Base-by-base conservation (phyloP, 2,888 invertebrate species). In the Macrosoma leucophasiata region DNA sequence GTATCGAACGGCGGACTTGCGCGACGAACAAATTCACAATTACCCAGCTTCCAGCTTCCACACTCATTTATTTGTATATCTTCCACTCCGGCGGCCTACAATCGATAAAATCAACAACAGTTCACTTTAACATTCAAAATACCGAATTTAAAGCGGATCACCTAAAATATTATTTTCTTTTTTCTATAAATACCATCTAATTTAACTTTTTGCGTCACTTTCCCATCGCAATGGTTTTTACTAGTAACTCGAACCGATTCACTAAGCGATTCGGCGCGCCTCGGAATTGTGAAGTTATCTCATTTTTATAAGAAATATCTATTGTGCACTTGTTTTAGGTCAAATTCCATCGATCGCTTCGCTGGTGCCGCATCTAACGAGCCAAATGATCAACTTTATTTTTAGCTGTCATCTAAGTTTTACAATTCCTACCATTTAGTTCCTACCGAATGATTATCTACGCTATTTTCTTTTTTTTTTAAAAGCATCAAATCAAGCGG, bases 181-280 rank as follows among this genome's bases (percentile, higher is more conserved):
- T 46, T 43, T 42, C 30, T 45, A 43, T 50, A 47, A 45, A 48
- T 41, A 46, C 46, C 49, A 51, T 50, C 52, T 50, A 50, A 52
- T 52, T 35, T 38, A 29, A 46, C 39, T 47, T 65, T 66, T 65
- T 62, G 48, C 42, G 34, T 43, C 46, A 52, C 52, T 72, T 76
- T 75, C 71, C 64, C 70, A 69, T 62, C 62, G 61, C 52, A 51
- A 45, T 59, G 50, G 50, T 55, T 53, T 56, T 47, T 46, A 58
- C 50, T 47, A 64, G 55, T 57, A 58, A 59, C 57, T 67, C 52
- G 46, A 55, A 53, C 59, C 62, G 70, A 69, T 67, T 68, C 65
- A 60, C 67, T 62, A 64, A 66, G 52, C 68, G 60, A 77, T 79
- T 74, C 41, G 75, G 50, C 48, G 49, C 69, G 67, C 52, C 55